These are phyloP conservation scores for Xanthia icteritia DNA, from an alignment of 2,888 invertebrate species.

Conservation along the genomic window DNA sequence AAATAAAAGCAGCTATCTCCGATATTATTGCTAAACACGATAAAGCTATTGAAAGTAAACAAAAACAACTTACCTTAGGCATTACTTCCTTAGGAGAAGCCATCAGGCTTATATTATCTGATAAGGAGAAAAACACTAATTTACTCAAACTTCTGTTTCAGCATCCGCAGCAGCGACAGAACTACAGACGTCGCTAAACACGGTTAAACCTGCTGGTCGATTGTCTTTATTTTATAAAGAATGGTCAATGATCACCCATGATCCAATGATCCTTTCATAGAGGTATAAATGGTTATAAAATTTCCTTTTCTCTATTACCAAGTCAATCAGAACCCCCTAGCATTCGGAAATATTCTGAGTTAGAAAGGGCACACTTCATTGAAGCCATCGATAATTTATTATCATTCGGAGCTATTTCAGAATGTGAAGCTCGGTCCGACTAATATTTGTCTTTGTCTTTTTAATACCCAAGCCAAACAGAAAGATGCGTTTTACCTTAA, in stretches of 20 bases:
- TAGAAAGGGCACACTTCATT: background rate
- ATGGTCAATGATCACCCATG: background rate
- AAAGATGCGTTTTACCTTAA: conserved; percentile 20
- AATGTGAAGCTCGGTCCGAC: background rate
- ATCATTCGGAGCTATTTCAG: conserved; percentile 9
- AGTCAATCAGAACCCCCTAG: background rate
- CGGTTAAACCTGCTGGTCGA: conserved; percentile 2
- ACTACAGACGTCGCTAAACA: background rate
- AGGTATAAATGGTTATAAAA: conserved; percentile 1
- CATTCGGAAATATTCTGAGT: background rate
- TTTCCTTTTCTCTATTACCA: conserved; percentile 3
- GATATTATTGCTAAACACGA: conserved; percentile 15
- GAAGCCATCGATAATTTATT: background rate
- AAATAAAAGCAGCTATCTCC: background rate
- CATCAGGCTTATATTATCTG: background rate
- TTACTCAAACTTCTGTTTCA: conserved; percentile 10
- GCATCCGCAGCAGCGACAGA: conserved; percentile 6
- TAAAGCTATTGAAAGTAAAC: conserved; percentile 6
- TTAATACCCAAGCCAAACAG: conserved; percentile 20
- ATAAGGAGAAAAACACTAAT: background rate
- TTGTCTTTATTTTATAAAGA: conserved; percentile 5
- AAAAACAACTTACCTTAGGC: conserved; percentile 16
- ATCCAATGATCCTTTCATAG: background rate
- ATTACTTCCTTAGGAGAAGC: conserved; percentile 2
- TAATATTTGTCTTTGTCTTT: conserved; percentile 18